These are phyloP conservation scores for Periphyllus acericola DNA, from an alignment of 2,888 invertebrate genomes.

Conservation along the genomic window DNA sequence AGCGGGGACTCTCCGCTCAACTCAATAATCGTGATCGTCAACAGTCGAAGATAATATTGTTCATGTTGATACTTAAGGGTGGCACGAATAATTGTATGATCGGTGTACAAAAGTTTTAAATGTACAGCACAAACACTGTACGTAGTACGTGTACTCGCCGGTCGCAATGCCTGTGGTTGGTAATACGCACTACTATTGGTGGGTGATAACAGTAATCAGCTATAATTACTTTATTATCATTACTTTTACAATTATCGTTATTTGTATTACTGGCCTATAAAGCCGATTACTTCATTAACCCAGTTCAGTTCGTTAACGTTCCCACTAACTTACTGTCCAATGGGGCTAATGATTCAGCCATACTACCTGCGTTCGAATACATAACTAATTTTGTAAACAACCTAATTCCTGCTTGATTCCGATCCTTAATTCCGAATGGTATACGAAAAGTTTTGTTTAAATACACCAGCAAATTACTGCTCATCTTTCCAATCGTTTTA, in stretches of 20 bases:
- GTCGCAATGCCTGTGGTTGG: no score
- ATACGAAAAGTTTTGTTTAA: not conserved
- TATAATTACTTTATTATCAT: not conserved
- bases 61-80: no score
- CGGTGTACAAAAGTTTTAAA: no score
- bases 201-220: not conserved
- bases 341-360: not conserved
- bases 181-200: not conserved
- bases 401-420: not conserved
- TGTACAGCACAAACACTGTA: no score
- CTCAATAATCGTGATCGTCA: no score
- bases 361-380: not conserved
- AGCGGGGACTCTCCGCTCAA: no score
- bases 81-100: no score
- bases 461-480: not conserved
- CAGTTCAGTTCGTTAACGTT: not conserved
- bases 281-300: constrained; percentile 18
- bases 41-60: no score
- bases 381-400: not conserved
- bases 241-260: not conserved
- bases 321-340: not conserved
- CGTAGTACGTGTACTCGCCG: no score
- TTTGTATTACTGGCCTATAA: not conserved
- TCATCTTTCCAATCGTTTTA: not conserved
- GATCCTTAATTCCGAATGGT: not conserved